A percentile compares a stretch with the other conserved stretches of the same genome.
phyloP scores from a whole-genome alignment of 2,113 vertebrate species.

The Equus przewalskii region DNA sequence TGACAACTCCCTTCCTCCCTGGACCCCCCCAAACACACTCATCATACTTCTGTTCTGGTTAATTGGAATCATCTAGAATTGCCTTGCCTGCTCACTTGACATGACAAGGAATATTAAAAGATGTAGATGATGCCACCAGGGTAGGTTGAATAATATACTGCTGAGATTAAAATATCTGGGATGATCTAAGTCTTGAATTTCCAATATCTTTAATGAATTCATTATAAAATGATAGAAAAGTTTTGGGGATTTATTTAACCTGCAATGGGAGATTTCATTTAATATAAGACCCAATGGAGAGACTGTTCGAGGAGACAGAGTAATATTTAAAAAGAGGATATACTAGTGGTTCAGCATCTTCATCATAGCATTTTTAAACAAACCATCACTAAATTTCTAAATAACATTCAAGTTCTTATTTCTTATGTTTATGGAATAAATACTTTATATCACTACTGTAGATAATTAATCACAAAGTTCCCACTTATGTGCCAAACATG shows the following conservation, averaged over 20 bases:
- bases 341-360: neutral
- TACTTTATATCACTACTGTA: neutral
- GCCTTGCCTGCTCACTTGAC: neutral
- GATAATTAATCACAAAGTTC: neutral
- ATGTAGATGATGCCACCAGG: neutral
- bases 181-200: neutral
- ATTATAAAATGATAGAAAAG: neutral
- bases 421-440: neutral
- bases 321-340: neutral
- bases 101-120: neutral
- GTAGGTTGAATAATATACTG: neutral
- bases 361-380: neutral
- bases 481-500: accelerated
- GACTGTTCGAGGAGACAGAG: neutral
- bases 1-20: neutral
- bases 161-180: neutral
- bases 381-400: neutral
- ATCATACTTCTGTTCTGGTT: neutral
- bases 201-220: neutral
- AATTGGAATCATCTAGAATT: neutral
- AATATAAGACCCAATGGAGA: neutral
- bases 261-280: neutral
- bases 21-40: neutral
- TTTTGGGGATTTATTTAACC: neutral
- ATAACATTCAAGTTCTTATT: neutral